Evolutionary conservation across 2,113 vertebrate species (phyloP).

Genomic region (Myxocyprinus asiaticus): DNA sequence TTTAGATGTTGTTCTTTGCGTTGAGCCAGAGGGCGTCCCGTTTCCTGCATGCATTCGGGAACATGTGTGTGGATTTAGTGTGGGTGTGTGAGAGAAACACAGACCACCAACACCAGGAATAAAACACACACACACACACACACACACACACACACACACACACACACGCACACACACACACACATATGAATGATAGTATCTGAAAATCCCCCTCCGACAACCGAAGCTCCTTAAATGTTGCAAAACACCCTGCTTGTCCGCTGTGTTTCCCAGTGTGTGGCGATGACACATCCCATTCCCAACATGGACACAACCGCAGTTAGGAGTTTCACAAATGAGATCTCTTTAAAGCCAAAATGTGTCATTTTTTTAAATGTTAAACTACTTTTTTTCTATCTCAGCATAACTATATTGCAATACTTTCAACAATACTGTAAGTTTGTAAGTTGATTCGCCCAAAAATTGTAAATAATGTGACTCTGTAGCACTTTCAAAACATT

Average conservation of each 20-base stretch:
- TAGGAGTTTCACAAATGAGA: too few species aligned
- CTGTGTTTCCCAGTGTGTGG: neutral
- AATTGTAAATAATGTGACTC: too few species aligned
- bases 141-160: neutral
- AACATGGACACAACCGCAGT: too few species aligned
- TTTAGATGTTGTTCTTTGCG: slow-evolving; percentile 50
- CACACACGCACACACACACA: too few species aligned
- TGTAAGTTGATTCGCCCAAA: too few species aligned
- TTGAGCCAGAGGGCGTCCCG: slow-evolving; percentile 68
- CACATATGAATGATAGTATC: neutral
- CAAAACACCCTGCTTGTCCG: neutral
- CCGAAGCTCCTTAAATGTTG: neutral
- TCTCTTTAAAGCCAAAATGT: too few species aligned
- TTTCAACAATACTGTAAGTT: too few species aligned
- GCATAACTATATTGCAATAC: too few species aligned
- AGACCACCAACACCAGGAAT: slow-evolving; percentile 39
- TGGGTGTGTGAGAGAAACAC: slow-evolving; percentile 65
- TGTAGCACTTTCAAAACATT: too few species aligned
- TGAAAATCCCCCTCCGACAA: slow-evolving; percentile 36
- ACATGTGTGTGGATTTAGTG: slow-evolving; percentile 53
- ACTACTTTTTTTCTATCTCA: too few species aligned
- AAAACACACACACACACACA: slow-evolving; percentile 24
- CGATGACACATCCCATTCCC: too few species aligned
- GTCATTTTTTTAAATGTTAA: too few species aligned
- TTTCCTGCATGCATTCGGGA: slow-evolving; percentile 65